phyloP scores from a whole-genome alignment of 1,140 invertebrate species.

The Trichomalopsis sarcophagae region DNA sequence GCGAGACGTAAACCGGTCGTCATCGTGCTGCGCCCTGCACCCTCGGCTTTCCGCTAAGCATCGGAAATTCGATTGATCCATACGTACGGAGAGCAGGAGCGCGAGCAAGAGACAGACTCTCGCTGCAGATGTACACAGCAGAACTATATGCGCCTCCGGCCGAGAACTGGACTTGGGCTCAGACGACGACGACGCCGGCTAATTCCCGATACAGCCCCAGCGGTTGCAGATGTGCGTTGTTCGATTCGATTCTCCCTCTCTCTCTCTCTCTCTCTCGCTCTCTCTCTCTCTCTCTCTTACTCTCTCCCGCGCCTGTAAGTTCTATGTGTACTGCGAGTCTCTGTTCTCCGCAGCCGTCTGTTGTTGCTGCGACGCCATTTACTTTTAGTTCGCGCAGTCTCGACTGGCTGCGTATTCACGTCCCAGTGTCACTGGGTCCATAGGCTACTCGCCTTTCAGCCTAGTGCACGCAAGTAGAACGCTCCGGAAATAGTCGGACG shows the following conservation, averaged over 20 bases:
- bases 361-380: not conserved
- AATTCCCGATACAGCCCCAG: not conserved
- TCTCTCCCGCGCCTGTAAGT: not conserved
- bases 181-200: not conserved
- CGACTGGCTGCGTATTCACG: not conserved
- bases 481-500: not conserved
- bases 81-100: not conserved
- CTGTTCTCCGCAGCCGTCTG: not conserved
- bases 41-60: not conserved
- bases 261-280: too few relatives aligned
- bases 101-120: not conserved
- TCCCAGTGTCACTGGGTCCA: not conserved
- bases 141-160: not conserved
- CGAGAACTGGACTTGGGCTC: not conserved
- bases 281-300: too few relatives aligned
- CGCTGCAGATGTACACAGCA: not conserved
- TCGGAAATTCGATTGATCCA: slow-evolving; percentile 42
- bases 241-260: not conserved
- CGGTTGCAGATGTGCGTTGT: not conserved
- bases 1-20: slow-evolving; percentile 13
- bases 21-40: not conserved
- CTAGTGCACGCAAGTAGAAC: not conserved
- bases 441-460: too few relatives aligned
- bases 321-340: not conserved
- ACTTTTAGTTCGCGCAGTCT: not conserved